Evolutionary conservation across 2,888 invertebrate species (phyloP).

Genomic region (Tachystola acroxantha): DNA sequence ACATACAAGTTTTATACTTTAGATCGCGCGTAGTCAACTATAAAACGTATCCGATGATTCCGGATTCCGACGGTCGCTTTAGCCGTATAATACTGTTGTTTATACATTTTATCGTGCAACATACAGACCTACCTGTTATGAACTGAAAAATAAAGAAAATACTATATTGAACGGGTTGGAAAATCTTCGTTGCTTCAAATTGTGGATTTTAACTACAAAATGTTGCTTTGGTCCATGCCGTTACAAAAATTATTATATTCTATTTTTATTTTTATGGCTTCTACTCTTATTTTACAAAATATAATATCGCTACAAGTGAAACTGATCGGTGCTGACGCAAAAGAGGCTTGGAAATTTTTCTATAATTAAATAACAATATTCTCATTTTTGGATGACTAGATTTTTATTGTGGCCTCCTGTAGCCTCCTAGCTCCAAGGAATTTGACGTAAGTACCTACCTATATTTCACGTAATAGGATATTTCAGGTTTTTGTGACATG

Average conservation of each 20-base stretch:
- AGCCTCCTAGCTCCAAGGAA: no score
- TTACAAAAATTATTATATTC: neutral
- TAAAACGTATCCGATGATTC: constrained; percentile 20
- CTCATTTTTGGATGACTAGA: no score
- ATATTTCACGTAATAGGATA: no score
- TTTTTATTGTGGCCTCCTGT: no score
- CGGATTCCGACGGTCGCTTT: constrained; percentile 12
- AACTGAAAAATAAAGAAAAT: neutral
- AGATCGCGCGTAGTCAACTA: constrained; percentile 15
- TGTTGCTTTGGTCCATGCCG: neutral
- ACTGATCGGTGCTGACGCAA: neutral
- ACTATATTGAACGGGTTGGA: no score
- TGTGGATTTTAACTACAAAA: neutral
- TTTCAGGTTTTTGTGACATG: no score
- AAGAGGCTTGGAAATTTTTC: neutral
- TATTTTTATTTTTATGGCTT: neutral
- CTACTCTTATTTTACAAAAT: neutral
- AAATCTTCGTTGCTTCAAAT: no score
- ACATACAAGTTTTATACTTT: constrained; percentile 20
- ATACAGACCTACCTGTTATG: neutral
- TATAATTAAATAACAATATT: neutral
- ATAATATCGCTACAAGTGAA: neutral
- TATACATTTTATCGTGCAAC: constrained; percentile 9
- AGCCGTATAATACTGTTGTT: constrained; percentile 15
- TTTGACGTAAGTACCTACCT: no score